A percentile compares a stretch with the other conserved stretches of the same genome.
phyloP scores from a whole-genome alignment of 2,888 invertebrate species.

The Campopleginae sp. region DNA sequence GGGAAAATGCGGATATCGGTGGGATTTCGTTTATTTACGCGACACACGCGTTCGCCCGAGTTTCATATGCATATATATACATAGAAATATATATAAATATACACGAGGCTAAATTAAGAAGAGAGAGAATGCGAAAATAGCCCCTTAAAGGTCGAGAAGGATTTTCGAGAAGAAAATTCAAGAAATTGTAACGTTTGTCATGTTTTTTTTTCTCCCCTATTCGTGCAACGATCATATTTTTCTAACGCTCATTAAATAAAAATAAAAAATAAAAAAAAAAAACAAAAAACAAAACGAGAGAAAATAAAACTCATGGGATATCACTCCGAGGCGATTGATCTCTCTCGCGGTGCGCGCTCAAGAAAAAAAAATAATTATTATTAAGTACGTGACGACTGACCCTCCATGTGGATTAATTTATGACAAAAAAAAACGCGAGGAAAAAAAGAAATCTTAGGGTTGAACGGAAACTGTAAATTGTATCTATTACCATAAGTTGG shows the following conservation, averaged over 20 bases:
- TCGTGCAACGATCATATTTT: slow-evolving; percentile 73
- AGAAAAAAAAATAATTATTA: slow-evolving; percentile 62
- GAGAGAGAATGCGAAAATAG: slow-evolving; percentile 69
- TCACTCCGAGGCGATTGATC: slow-evolving; percentile 55
- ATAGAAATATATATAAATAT: slow-evolving; percentile 25
- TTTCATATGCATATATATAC: slow-evolving; percentile 63
- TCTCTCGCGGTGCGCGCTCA: slow-evolving; percentile 64
- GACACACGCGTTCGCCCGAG: slow-evolving; percentile 66
- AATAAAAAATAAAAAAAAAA: slow-evolving; percentile 41
- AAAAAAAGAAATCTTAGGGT: slow-evolving; percentile 63
- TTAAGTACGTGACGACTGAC: slow-evolving; percentile 60
- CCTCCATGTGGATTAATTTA: slow-evolving; percentile 75
- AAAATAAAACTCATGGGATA: slow-evolving; percentile 35
- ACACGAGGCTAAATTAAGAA: slow-evolving; percentile 68
- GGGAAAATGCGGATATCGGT: not conserved
- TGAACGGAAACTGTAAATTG: slow-evolving; percentile 80
- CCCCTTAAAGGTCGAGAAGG: slow-evolving; percentile 63
- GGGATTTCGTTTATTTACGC: slow-evolving; percentile 60
- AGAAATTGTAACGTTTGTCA: slow-evolving; percentile 64
- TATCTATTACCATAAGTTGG: slow-evolving; percentile 81
- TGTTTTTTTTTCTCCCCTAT: slow-evolving; percentile 51
- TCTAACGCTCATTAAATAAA: slow-evolving; percentile 72
- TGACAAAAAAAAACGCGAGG: slow-evolving; percentile 63
- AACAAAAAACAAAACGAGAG: slow-evolving; percentile 5
- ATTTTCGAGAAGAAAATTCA: slow-evolving; percentile 59